A percentile compares a stretch with the other conserved stretches of the same genome.
phyloP scores from a whole-genome alignment of 92 coral and sea anemone genomes.

The Heliopora coerulea region DNA sequence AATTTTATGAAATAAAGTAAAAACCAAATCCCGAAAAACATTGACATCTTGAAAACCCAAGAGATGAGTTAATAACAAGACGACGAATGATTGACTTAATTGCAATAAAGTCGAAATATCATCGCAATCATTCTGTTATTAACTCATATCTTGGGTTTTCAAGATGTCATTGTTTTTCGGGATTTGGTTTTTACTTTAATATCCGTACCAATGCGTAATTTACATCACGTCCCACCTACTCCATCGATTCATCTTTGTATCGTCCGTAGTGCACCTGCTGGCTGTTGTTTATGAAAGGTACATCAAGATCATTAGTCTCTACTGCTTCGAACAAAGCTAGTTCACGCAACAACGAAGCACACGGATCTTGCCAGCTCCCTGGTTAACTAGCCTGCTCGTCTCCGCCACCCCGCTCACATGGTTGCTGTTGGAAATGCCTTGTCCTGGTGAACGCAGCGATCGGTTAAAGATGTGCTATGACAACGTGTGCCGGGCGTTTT shows the following conservation, averaged over 20 bases:
- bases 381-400: constrained; percentile 12
- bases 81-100: no score
- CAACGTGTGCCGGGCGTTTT: background rate
- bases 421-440: constrained; percentile 9
- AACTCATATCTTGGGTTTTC: no score
- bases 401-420: background rate
- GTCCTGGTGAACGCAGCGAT: background rate
- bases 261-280: background rate
- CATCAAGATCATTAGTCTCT: constrained; percentile 4
- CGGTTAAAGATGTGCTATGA: background rate
- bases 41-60: no score
- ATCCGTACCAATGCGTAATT: no score
- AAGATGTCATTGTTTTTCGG: no score
- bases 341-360: constrained; percentile 1
- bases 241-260: background rate
- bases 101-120: no score
- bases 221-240: constrained; percentile 6
- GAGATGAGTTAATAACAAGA: no score
- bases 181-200: no score
- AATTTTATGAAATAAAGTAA: no score
- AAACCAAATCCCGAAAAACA: no score
- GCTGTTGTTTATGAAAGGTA: constrained; percentile 20
- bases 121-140: no score
- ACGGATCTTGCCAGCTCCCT: background rate
- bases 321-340: background rate